Evolutionary conservation across 2,113 vertebrate genomes (phyloP).

Genomic region (Indicator maculatus): DNA sequence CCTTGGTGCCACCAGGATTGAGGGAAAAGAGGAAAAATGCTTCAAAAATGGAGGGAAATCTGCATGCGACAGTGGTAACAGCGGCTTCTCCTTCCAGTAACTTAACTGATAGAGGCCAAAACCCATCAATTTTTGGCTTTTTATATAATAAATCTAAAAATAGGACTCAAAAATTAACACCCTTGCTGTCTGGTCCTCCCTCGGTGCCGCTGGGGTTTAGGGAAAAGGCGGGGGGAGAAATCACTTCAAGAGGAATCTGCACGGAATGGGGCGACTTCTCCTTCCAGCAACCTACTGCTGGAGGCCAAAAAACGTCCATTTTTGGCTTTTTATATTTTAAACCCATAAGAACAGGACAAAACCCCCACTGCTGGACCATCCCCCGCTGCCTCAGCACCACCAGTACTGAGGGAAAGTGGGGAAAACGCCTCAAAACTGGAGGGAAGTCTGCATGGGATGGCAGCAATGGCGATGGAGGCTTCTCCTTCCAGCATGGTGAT

Average conservation of each 20-base stretch:
- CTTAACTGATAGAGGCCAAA: not conserved
- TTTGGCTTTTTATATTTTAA: no score
- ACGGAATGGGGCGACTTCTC: no score
- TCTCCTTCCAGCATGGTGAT: not conserved
- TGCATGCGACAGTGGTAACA: not conserved
- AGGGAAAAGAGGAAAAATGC: not conserved
- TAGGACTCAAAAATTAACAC: not conserved
- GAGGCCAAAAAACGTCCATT: no score
- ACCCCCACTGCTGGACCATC: not conserved
- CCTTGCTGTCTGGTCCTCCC: no score
- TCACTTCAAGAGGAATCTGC: no score
- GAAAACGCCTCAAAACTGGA: not conserved
- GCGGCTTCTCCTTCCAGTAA: not conserved
- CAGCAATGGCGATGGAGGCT: not conserved
- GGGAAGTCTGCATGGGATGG: not conserved
- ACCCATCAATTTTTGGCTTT: not conserved
- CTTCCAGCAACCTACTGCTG: no score
- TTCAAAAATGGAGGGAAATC: not conserved
- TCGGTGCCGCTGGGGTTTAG: no score
- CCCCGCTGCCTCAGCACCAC: not conserved
- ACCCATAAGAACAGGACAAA: no score
- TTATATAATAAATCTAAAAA: not conserved
- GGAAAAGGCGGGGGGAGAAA: not conserved
- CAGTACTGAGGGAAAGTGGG: not conserved
- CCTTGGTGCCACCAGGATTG: no score